Evolutionary conservation across 2,888 invertebrate genomes (phyloP).

Genomic region (Yponomeuta malinellus): DNA sequence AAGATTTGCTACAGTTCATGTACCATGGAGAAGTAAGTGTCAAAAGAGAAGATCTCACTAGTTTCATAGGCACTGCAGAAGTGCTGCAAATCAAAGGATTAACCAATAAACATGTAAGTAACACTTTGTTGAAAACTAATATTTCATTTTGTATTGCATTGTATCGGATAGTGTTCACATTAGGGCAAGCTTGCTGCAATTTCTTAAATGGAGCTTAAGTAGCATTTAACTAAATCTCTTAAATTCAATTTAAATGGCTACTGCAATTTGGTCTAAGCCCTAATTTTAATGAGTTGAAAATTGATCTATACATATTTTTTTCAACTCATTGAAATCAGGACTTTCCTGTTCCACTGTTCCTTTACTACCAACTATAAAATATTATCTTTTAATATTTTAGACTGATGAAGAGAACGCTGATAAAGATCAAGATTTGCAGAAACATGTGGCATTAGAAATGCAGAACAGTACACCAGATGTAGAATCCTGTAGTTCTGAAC

Average conservation of each 20-base stretch:
- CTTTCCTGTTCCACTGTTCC: too few species aligned
- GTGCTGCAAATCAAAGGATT: slow-evolving; percentile 84
- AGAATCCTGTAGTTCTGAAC: slow-evolving; percentile 49
- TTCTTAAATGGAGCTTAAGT: too few species aligned
- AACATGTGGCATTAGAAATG: slow-evolving; percentile 39
- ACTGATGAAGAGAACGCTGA: slow-evolving; percentile 57
- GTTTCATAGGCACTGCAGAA: slow-evolving; percentile 83
- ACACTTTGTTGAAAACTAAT: background rate
- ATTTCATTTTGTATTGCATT: too few species aligned
- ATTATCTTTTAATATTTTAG: slow-evolving; percentile 32
- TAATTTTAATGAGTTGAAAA: too few species aligned
- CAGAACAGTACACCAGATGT: slow-evolving; percentile 47
- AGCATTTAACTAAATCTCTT: too few species aligned
- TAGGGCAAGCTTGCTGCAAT: too few species aligned
- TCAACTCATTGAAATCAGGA: too few species aligned
- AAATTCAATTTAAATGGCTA: too few species aligned
- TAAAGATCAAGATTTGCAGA: slow-evolving; percentile 50
- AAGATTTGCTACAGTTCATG: slow-evolving; percentile 84
- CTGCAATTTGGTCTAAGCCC: too few species aligned
- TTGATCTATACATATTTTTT: too few species aligned
- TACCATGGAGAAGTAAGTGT: slow-evolving; percentile 86
- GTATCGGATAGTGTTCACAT: too few species aligned
- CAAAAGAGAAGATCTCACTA: slow-evolving; percentile 81
- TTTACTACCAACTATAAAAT: too few species aligned
- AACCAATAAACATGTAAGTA: slow-evolving; percentile 71